Evolutionary conservation across 2,797 vertebrate genomes (phyloP), one percentile per base, ranked within the genome.

Genomic region (Stomatorhinus walkeri): DNA sequence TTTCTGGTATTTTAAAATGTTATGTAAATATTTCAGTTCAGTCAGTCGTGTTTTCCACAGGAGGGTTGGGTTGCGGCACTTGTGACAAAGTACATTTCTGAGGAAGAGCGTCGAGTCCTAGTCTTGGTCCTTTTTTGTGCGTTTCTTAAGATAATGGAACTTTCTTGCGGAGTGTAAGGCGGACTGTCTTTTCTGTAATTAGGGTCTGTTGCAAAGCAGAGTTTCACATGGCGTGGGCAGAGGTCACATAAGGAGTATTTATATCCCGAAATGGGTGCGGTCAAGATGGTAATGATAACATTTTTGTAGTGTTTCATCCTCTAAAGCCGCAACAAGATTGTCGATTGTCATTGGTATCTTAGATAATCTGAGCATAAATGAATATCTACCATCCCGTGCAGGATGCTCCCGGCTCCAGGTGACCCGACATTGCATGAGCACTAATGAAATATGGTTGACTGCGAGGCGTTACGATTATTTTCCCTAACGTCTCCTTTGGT

Each of bases 161-260:
- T 10, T 48, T 52, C n/a, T 85, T 49, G 48, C 24, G 83, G 4
- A 51, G 48, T 24, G n/a, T 85, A 16, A 84, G 81, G 43, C 81
- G 40, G 7, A 84, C 19, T 7, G 81, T n/a, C 19, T 49, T 85
- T 52, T 51, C 43, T n/a, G 22, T 49, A 85, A 85, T 85, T 52
- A 52, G 16, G 32, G n/a, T 52, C n/a, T 85, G 16, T 52, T 28
- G 49, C 54, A 54, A 85, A 85, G 22, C 49, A 7, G 9, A 14
- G 7, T 79, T 79, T 79, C 14, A n/a, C 40, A 79, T n/a, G 76
- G 40, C 24, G 83, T 85, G 83, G 83, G 81, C 81, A 84, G 81
- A 24, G 43, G 22, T 22, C 81, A 19, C 32, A 76, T 19, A 64
- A 61, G 24, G n/a, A 64, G 8, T 85, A 54, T 85, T 85, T 85